A percentile compares a stretch with the other conserved stretches of the same genome.
Conservation (phyloP, 2,797 vertebrate species). For the Psittacula derbiana region DNA sequence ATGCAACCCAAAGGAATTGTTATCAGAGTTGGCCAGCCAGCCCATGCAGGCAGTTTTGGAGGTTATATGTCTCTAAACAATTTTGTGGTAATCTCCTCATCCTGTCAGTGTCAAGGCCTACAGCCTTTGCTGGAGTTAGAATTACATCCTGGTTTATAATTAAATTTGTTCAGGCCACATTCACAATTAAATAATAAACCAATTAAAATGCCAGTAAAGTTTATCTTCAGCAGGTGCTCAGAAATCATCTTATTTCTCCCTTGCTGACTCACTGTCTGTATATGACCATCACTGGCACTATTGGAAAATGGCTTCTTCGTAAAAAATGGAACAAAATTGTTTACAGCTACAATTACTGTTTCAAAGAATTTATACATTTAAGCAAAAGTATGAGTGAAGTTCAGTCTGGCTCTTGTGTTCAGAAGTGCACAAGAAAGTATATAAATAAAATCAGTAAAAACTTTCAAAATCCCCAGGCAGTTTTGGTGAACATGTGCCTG, state of each 20-base stretch:
- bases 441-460: not conserved
- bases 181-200: not conserved
- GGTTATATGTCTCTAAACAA: not conserved
- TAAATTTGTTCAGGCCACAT: not conserved
- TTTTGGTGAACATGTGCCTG: not conserved
- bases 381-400: not conserved
- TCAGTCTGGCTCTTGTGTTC: not conserved
- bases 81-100: not conserved
- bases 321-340: not conserved
- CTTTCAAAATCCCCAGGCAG: not conserved
- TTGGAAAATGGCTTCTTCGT: not conserved
- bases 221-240: not conserved
- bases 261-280: not conserved
- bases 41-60: not conserved
- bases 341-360: not conserved
- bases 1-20: not conserved
- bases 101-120: not conserved
- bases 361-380: not conserved
- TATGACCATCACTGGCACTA: not conserved
- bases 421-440: not conserved
- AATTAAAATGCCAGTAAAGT: not conserved
- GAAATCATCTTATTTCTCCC: not conserved
- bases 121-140: not conserved
- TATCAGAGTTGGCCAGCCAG: not conserved
- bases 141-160: not conserved